These are phyloP conservation scores for Campylomormyrus tamandua DNA, from an alignment of 2,113 vertebrate species.

Conservation along the genomic window DNA sequence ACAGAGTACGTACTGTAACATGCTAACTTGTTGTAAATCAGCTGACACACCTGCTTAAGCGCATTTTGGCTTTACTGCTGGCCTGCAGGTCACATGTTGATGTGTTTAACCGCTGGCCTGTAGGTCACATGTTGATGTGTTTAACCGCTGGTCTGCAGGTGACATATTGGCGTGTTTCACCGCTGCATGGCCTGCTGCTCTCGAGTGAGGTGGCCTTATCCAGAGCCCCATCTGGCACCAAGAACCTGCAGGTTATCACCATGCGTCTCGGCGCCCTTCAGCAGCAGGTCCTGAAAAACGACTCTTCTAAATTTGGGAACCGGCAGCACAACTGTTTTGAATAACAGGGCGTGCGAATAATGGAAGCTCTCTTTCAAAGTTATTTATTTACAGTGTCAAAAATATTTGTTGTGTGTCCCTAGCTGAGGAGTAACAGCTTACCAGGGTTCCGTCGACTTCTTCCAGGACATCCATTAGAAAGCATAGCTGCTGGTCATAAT, in stretches of 20 bases:
- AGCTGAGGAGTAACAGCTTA: not conserved
- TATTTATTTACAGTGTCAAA: not conserved
- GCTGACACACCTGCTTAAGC: not conserved
- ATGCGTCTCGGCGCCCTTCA: not conserved
- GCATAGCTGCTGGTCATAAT: not conserved
- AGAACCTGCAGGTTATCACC: not conserved
- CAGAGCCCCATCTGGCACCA: not conserved
- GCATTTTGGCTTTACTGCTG: not conserved
- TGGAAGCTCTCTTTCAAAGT: not conserved
- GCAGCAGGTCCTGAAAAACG: not conserved
- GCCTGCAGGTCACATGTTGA: not conserved
- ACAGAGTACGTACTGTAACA: too few species aligned
- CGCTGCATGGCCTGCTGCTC: not conserved
- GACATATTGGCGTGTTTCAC: not conserved
- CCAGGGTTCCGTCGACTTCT: not conserved
- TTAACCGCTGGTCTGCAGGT: not conserved
- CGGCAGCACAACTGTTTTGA: not conserved
- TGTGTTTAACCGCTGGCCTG: not conserved
- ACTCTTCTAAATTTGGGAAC: not conserved
- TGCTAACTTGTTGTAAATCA: not conserved
- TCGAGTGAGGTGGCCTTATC: not conserved
- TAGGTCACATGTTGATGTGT: not conserved
- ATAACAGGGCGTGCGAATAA: not conserved
- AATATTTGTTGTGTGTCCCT: not conserved
- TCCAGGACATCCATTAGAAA: not conserved